Conservation (phyloP, 2,888 invertebrate species). For the Phorcus lineatus region DNA sequence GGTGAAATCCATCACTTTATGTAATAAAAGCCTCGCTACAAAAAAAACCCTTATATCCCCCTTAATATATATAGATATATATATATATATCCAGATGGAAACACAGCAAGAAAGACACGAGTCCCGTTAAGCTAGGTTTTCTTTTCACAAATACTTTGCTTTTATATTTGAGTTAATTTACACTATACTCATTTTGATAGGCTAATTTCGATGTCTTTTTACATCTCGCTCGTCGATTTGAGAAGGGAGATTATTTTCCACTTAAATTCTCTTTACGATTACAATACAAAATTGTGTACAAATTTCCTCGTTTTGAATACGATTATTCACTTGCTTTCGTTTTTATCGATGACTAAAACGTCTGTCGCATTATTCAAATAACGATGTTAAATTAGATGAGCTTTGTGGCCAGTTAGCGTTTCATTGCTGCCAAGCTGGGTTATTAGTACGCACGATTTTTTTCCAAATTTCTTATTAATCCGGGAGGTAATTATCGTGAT, state of each 20-base stretch:
- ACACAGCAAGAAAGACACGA: no score
- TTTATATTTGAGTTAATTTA: no score
- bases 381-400: not conserved
- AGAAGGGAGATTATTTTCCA: not conserved
- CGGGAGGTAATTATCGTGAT: constrained; percentile 3
- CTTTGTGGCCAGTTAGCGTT: not conserved
- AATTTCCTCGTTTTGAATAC: constrained; percentile 3
- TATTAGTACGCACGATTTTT: constrained; percentile 13
- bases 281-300: constrained; percentile 9
- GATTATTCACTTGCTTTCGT: not conserved
- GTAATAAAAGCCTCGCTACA: no score
- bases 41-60: no score
- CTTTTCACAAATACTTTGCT: no score
- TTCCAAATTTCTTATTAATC: constrained; percentile 19
- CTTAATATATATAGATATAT: no score
- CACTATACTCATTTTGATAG: no score
- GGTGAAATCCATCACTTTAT: no score
- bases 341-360: not conserved
- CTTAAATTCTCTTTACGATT: constrained; percentile 11
- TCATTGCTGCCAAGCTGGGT: not conserved
- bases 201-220: no score
- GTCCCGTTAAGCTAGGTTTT: no score
- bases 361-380: not conserved
- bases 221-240: no score
- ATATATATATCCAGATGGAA: no score